These are phyloP conservation scores for Lethrus apterus DNA, from an alignment of 1,140 invertebrate genomes.

Conservation along the genomic window DNA sequence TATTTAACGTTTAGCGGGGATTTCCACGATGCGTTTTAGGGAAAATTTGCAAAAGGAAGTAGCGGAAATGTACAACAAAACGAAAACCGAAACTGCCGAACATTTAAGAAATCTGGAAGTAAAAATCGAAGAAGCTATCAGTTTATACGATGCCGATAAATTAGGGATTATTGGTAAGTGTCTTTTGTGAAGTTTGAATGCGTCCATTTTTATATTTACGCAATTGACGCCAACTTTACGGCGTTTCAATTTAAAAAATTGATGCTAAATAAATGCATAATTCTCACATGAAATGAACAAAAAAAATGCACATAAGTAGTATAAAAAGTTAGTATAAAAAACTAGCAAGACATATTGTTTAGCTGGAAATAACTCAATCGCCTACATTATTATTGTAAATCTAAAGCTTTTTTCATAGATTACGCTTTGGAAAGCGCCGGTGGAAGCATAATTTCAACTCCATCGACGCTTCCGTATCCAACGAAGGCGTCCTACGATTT, in stretches of 20 bases:
- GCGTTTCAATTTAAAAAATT: too few species aligned
- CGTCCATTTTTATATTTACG: neutral
- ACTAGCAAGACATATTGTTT: neutral
- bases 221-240: too few species aligned
- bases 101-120: slow-evolving; percentile 1
- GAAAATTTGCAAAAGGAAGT: slow-evolving; percentile 6
- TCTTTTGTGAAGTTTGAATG: neutral
- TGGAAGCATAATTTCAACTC: slow-evolving; percentile 20
- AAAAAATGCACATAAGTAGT: too few species aligned
- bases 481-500: slow-evolving; percentile 8
- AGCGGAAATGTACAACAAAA: neutral
- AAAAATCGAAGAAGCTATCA: slow-evolving; percentile 21
- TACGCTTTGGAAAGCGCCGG: slow-evolving; percentile 21
- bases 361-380: neutral
- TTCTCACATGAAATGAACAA: neutral
- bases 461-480: slow-evolving; percentile 18
- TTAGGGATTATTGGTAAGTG: slow-evolving; percentile 20
- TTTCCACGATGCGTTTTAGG: neutral
- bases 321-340: neutral
- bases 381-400: neutral
- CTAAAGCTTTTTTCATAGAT: slow-evolving; percentile 14
- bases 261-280: too few species aligned
- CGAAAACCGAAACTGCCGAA: neutral
- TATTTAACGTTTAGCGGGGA: neutral
- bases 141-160: slow-evolving; percentile 24